Evolutionary conservation across 2,113 vertebrate genomes (phyloP).

Genomic region (Conger conger): DNA sequence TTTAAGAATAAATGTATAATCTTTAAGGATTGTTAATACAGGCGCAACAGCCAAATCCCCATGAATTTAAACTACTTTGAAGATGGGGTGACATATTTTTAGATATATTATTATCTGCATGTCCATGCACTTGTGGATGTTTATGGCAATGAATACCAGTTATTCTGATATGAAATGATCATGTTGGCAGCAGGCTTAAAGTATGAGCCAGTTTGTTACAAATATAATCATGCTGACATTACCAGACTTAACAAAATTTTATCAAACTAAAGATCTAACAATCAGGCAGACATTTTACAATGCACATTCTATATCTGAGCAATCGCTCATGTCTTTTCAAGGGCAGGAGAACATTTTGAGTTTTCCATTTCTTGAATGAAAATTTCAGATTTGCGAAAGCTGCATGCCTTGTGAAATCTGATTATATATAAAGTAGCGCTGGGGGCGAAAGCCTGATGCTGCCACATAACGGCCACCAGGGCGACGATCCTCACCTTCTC

Average conservation of each 20-base stretch:
- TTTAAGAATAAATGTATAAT: too few species aligned
- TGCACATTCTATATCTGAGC: not conserved
- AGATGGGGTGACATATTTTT: not conserved
- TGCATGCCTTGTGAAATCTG: constrained; percentile 1
- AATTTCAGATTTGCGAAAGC: not conserved
- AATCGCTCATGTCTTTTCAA: not conserved
- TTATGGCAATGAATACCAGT: not conserved
- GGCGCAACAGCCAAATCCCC: not conserved
- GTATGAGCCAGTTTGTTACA: not conserved
- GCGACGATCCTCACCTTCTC: constrained; percentile 79
- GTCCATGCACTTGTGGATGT: not conserved
- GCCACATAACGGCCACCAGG: not conserved
- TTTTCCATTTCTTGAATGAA: not conserved
- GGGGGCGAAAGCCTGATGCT: not conserved
- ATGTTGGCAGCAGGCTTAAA: not conserved
- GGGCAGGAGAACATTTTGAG: not conserved
- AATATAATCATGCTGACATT: not conserved
- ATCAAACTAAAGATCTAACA: not conserved
- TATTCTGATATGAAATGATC: not conserved
- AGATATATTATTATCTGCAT: not conserved
- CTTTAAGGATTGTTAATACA: not conserved
- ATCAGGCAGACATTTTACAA: not conserved
- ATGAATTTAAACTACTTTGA: not conserved
- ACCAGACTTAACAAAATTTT: not conserved
- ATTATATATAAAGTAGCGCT: not conserved